Evolutionary conservation across 2,113 vertebrate species (phyloP).

Genomic region (Elephas maximus): DNA sequence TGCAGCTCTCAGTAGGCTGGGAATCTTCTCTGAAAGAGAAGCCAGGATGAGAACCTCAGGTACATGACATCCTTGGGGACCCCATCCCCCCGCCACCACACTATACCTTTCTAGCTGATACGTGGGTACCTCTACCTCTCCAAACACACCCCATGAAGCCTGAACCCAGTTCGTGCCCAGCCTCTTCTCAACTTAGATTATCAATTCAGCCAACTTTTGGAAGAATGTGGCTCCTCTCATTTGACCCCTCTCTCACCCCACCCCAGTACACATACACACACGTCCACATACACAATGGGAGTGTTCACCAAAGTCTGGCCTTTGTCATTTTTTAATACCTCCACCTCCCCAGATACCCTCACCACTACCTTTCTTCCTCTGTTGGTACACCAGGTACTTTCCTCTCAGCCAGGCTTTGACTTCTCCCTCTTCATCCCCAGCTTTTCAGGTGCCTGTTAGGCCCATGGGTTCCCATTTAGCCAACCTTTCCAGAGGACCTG

Average conservation of each 20-base stretch:
- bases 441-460: background rate
- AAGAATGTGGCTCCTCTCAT: constrained; percentile 26
- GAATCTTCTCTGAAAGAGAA: constrained; percentile 54
- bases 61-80: background rate
- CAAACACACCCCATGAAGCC: background rate
- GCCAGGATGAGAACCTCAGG: constrained; percentile 16
- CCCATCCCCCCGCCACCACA: too few relatives aligned
- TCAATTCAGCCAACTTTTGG: constrained; percentile 38
- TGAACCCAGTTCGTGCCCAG: constrained; percentile 7
- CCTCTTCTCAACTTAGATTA: constrained; percentile 26
- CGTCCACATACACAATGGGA: background rate
- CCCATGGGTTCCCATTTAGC: background rate
- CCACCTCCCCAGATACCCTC: background rate
- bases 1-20: background rate
- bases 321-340: background rate
- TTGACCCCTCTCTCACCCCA: background rate
- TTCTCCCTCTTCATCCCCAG: background rate
- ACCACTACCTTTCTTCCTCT: background rate
- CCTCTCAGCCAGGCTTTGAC: background rate
- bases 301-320: background rate
- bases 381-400: background rate
- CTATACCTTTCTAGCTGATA: background rate
- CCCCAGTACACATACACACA: background rate
- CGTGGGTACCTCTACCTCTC: background rate
- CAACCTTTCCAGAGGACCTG: background rate